Evolutionary conservation across 2,797 vertebrate species (phyloP), one percentile per base, ranked within the genome.

Genomic region (Tenualosa ilisha): DNA sequence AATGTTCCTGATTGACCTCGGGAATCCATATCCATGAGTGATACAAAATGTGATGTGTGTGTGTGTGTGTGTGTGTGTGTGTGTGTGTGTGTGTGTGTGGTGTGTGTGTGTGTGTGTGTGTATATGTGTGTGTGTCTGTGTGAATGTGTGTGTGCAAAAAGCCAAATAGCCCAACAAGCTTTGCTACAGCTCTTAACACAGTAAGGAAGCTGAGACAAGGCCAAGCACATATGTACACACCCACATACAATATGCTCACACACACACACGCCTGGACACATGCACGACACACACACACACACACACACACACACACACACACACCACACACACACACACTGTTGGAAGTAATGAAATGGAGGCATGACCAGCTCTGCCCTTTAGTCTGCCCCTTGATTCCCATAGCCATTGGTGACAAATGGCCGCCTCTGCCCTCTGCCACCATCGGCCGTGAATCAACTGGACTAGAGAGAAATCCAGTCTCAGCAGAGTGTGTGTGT

Each of bases 261-360:
- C 59, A 24, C 59, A 24, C 59, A 9, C 17, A 20, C 15, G 20
- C 59, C 1, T 3, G 8, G 5, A 65, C 7, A 68, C 24, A 68
- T 8, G 13, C 24, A 68, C 11, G 31, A 79, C 65, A 83, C 40
- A 84, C 51, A 26, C 81, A 89, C 83, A 89, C 85, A 86, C 43
- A 82, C 8, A 68, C 22, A 82, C 40, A 40, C 26, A 61, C 83
- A 24, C 68, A 68, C 56, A 84, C 68, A 61, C 9, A 68, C 46
- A 56, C 54, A 56, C 54, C 68, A 61, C 9, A 68, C 46, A 56
- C 54, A 56, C 54, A 56, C n/a, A 59, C n/a, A 12, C 68, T 61
- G 82, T 87, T 56, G 51, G 31, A 87, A 68, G 85, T 83, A 87
- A 88, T 89, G 88, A 90, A 90, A 90, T 86, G 88, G 84, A 87